These are phyloP conservation scores for Drosophila mayaguana DNA, from an alignment of 2,888 invertebrate species.

Conservation along the genomic window DNA sequence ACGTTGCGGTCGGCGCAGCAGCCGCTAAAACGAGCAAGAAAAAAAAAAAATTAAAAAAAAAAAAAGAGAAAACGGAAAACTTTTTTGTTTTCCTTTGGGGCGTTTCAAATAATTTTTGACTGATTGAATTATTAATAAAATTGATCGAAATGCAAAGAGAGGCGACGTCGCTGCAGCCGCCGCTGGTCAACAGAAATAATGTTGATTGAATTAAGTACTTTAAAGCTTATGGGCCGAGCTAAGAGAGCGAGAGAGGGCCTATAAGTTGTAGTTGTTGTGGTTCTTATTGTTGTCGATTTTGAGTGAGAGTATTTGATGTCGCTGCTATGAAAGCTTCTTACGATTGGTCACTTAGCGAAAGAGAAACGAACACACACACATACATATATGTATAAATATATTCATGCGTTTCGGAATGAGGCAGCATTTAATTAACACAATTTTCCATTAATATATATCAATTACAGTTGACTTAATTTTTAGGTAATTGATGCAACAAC, in stretches of 20 bases:
- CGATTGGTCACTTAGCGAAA: constrained; percentile 1
- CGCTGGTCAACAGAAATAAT: constrained; percentile 66
- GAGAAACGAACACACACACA: not conserved
- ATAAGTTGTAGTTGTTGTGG: not conserved
- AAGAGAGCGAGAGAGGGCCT: not conserved
- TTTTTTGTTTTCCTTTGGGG: constrained; percentile 81
- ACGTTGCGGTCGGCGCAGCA: constrained; percentile 32
- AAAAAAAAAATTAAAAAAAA: not conserved
- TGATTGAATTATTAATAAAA: constrained; percentile 85
- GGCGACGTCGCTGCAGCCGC: constrained; percentile 21
- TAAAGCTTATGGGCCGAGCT: constrained; percentile 41
- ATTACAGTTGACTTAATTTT: constrained; percentile 75
- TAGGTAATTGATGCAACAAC: constrained; percentile 52
- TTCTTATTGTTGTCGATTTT: not conserved
- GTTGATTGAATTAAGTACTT: constrained; percentile 68
- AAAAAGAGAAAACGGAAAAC: constrained; percentile 36
- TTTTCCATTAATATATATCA: constrained; percentile 80
- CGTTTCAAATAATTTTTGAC: constrained; percentile 79
- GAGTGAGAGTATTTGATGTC: not conserved
- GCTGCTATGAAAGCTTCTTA: constrained; percentile 11
- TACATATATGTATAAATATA: no score
- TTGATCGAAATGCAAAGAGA: constrained; percentile 80
- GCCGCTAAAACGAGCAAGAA: constrained; percentile 49
- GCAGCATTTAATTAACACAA: constrained; percentile 82
- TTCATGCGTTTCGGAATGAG: constrained; percentile 21